These are phyloP conservation scores for Diprion similis DNA, from an alignment of 1,140 invertebrate genomes.

Conservation along the genomic window DNA sequence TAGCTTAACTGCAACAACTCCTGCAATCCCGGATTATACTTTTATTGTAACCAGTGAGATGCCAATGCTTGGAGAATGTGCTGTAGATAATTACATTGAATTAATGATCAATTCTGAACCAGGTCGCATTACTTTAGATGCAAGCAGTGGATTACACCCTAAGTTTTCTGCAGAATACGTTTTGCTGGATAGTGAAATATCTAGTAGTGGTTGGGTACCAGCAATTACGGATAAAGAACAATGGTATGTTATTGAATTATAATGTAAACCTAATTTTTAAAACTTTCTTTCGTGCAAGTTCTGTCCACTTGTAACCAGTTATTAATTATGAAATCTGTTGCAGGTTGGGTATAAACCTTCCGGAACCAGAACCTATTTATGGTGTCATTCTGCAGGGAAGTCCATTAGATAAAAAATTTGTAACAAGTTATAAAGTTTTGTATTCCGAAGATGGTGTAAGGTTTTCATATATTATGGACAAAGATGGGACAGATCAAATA, in stretches of 20 bases:
- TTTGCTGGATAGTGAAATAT: slow-evolving; percentile 52
- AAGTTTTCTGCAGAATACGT: slow-evolving; percentile 63
- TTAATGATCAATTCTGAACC: slow-evolving; percentile 29
- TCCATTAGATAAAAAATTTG: slow-evolving; percentile 70
- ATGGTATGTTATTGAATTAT: slow-evolving; percentile 50
- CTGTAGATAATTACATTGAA: slow-evolving; percentile 51
- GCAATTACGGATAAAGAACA: slow-evolving; percentile 63
- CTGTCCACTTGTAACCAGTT: not conserved
- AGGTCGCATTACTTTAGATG: slow-evolving; percentile 63
- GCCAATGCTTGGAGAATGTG: slow-evolving; percentile 62
- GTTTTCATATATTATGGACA: slow-evolving; percentile 63
- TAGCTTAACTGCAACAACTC: not conserved
- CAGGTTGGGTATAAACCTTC: slow-evolving; percentile 72
- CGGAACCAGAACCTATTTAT: slow-evolving; percentile 70
- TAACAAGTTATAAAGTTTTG: slow-evolving; percentile 77
- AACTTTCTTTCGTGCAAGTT: not conserved
- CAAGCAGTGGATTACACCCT: slow-evolving; percentile 63
- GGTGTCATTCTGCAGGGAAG: slow-evolving; percentile 75
- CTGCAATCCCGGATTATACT: slow-evolving; percentile 32
- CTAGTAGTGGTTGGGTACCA: slow-evolving; percentile 71
- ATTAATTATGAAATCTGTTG: slow-evolving; percentile 3
- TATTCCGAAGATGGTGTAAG: slow-evolving; percentile 70
- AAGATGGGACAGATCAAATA: slow-evolving; percentile 61
- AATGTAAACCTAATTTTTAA: slow-evolving; percentile 16
- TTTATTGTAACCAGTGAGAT: slow-evolving; percentile 56